Evolutionary conservation across 2,113 vertebrate species (phyloP).

Genomic region (Jacana jacana): DNA sequence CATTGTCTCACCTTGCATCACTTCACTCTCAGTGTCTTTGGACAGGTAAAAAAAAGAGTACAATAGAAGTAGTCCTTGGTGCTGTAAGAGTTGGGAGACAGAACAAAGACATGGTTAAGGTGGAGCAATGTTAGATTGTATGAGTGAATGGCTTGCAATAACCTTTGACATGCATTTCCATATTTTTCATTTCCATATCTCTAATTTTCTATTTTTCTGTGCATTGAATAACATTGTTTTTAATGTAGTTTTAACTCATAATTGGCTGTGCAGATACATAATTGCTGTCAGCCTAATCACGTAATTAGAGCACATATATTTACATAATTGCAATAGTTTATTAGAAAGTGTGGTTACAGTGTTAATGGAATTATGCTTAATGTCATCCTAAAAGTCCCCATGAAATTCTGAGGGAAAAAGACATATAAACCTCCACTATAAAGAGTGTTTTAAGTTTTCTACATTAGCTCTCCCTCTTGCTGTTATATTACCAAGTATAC

Average conservation of each 20-base stretch:
- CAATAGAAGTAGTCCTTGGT: background rate
- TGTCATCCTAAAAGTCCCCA: background rate
- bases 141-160: background rate
- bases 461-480: background rate
- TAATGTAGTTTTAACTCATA: conserved; percentile 5
- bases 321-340: conserved; percentile 40
- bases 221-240: background rate
- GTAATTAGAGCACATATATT: conserved; percentile 32
- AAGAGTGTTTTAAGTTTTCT: background rate
- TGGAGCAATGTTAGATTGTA: background rate
- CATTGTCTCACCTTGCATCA: background rate
- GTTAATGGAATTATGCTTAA: conserved; percentile 18
- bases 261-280: conserved; percentile 3
- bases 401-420: background rate
- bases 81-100: background rate
- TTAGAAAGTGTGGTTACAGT: background rate
- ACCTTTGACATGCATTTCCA: background rate
- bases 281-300: conserved; percentile 27
- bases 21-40: background rate
- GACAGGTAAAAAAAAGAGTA: background rate
- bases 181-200: background rate
- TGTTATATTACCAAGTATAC: background rate
- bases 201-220: background rate
- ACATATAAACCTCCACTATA: background rate
- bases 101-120: background rate